Conservation (phyloP, 2,888 invertebrate species). For the Silvanus unidentatus region DNA sequence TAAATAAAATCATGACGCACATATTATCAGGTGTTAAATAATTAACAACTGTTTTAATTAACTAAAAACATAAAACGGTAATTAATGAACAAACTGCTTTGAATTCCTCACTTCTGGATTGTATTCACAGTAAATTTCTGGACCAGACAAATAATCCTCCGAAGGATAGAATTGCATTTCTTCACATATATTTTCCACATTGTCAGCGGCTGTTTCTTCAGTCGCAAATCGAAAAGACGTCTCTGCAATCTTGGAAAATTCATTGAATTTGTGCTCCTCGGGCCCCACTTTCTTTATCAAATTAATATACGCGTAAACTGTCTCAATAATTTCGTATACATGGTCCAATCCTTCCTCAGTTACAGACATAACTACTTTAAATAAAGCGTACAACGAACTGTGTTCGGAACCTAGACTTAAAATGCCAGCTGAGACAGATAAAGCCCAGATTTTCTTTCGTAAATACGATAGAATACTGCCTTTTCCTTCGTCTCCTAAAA, state of each 20-base stretch:
- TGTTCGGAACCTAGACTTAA: constrained; percentile 71
- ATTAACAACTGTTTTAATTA: constrained; percentile 55
- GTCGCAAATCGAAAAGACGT: constrained; percentile 66
- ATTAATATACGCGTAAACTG: constrained; percentile 73
- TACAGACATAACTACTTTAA: constrained; percentile 65
- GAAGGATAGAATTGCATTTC: constrained; percentile 77
- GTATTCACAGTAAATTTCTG: constrained; percentile 69
- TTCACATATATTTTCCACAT: constrained; percentile 70
- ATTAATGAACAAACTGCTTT: constrained; percentile 38
- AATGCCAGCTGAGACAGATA: constrained; percentile 65
- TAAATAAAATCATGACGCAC: constrained; percentile 66
- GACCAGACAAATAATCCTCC: constrained; percentile 72
- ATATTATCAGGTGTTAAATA: constrained; percentile 59
- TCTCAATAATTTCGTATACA: constrained; percentile 62
- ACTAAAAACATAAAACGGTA: too few relatives aligned
- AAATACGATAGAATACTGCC: constrained; percentile 77
- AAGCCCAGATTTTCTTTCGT: constrained; percentile 70
- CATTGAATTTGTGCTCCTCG: constrained; percentile 62
- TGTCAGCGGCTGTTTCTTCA: constrained; percentile 66
- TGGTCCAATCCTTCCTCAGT: constrained; percentile 72
- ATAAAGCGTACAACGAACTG: constrained; percentile 72
- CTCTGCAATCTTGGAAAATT: constrained; percentile 70
- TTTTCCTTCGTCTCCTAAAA: constrained; percentile 83
- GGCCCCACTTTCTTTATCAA: constrained; percentile 65
- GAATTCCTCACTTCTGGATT: too few relatives aligned